phyloP scores from a whole-genome alignment of 2,797 vertebrate genomes.

The Danionella dracula region DNA sequence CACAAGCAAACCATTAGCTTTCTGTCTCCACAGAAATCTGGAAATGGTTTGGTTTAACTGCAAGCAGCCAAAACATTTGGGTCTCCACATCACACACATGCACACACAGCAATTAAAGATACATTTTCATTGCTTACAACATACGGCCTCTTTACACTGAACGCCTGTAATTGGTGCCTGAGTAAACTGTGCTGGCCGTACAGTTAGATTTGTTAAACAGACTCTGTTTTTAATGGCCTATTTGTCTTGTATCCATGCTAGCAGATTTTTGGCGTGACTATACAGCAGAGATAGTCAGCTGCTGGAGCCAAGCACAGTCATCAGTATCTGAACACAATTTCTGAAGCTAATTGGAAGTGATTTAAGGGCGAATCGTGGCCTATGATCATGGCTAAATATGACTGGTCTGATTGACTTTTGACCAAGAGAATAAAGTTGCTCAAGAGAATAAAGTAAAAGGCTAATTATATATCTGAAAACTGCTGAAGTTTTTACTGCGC shows the following conservation, averaged over 20 bases:
- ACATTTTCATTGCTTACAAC: conserved; percentile 24
- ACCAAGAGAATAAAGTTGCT: neutral
- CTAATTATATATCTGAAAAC: neutral
- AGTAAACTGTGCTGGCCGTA: conserved; percentile 61
- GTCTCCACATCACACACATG: conserved; percentile 20
- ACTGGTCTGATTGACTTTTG: conserved; percentile 20
- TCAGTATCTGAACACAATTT: conserved; percentile 42
- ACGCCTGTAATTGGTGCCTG: conserved; percentile 63
- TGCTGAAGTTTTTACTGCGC: too few species aligned
- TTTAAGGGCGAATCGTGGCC: conserved; percentile 34
- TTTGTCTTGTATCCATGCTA: conserved; percentile 62
- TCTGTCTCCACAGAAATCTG: conserved; percentile 39
- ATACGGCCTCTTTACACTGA: conserved; percentile 50
- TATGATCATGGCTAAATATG: conserved; percentile 22
- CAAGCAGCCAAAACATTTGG: conserved; percentile 33
- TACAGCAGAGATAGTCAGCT: conserved; percentile 64
- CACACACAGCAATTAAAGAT: conserved; percentile 25
- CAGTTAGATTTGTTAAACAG: conserved; percentile 60
- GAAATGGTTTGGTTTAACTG: conserved; percentile 46
- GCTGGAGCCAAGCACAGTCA: conserved; percentile 68
- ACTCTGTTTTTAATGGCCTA: conserved; percentile 62
- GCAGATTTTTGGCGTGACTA: conserved; percentile 70
- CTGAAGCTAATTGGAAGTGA: conserved; percentile 30
- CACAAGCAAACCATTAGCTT: conserved; percentile 24
- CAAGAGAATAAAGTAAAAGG: neutral